A percentile compares a stretch with the other conserved stretches of the same genome.
Conservation (phyloP, 2,113 vertebrate species). For the Neogale vison region DNA sequence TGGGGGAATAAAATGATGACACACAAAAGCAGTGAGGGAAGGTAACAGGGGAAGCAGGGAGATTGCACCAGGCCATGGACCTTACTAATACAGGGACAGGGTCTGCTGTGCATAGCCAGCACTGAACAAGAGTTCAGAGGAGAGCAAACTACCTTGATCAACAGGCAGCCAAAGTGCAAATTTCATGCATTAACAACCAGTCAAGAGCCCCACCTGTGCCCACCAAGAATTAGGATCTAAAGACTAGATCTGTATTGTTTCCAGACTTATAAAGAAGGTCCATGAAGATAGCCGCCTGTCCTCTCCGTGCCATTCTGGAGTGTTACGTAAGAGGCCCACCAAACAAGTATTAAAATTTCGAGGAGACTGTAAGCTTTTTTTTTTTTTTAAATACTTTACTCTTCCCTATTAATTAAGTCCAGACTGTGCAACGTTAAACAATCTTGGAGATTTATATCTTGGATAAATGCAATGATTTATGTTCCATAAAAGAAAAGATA, state of each 20-base stretch:
- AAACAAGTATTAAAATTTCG: not conserved
- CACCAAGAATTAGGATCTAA: not conserved
- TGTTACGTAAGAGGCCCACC: not conserved
- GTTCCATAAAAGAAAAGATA: not conserved
- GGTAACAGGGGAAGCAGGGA: too few species aligned
- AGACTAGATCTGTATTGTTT: not conserved
- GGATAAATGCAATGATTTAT: not conserved
- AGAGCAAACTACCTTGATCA: rapidly evolving
- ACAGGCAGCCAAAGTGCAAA: rapidly evolving
- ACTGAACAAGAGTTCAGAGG: too few species aligned
- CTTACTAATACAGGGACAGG: rapidly evolving
- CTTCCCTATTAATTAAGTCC: not conserved
- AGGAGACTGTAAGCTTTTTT: not conserved
- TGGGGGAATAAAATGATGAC: not conserved
- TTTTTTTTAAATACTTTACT: not conserved
- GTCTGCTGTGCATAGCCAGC: too few species aligned
- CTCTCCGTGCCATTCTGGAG: not conserved
- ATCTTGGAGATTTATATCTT: not conserved
- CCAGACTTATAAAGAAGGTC: not conserved
- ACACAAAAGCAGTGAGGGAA: not conserved
- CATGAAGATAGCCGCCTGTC: not conserved
- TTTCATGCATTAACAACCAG: not conserved
- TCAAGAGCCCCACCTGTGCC: rapidly evolving
- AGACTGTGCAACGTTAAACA: not conserved
- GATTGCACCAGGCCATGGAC: rapidly evolving